phyloP scores from a whole-genome alignment of 35 echinoderm and acorn worm species.

The Apostichopus japonicus region DNA sequence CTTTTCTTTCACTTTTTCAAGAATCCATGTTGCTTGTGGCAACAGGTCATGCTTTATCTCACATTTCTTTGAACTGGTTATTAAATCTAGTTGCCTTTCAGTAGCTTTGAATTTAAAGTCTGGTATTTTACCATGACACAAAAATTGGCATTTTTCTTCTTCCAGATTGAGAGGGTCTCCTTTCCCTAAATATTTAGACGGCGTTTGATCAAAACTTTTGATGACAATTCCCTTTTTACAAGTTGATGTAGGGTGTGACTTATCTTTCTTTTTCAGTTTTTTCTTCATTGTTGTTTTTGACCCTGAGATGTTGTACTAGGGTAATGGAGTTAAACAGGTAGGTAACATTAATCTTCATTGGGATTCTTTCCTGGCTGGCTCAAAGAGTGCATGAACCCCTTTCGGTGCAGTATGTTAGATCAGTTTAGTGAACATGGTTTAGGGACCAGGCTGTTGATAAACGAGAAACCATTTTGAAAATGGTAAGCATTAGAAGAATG shows the following conservation, averaged over 20 bases:
- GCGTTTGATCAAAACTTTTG: slow-evolving; percentile 82
- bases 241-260: background rate
- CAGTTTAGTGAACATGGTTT: too few species aligned
- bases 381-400: too few species aligned
- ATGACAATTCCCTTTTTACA: slow-evolving; percentile 25
- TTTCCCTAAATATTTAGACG: slow-evolving; percentile 71
- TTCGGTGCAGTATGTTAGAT: too few species aligned
- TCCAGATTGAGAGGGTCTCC: slow-evolving; percentile 84
- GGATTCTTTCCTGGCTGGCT: too few species aligned
- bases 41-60: slow-evolving; percentile 79
- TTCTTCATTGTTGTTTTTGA: background rate
- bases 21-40: slow-evolving; percentile 66
- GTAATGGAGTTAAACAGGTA: too few species aligned
- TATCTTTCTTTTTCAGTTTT: slow-evolving; percentile 17
- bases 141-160: slow-evolving; percentile 80
- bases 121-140: slow-evolving; percentile 68
- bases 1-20: slow-evolving; percentile 79
- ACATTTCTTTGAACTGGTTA: slow-evolving; percentile 47
- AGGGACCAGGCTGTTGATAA: too few species aligned
- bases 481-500: too few species aligned
- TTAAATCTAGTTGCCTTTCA: slow-evolving; percentile 38
- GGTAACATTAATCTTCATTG: too few species aligned
- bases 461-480: too few species aligned
- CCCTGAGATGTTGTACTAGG: too few species aligned
- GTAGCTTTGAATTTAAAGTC: slow-evolving; percentile 76